Base-by-base conservation (phyloP, 2,797 vertebrate genomes). In the Megaceryle alcyon region DNA sequence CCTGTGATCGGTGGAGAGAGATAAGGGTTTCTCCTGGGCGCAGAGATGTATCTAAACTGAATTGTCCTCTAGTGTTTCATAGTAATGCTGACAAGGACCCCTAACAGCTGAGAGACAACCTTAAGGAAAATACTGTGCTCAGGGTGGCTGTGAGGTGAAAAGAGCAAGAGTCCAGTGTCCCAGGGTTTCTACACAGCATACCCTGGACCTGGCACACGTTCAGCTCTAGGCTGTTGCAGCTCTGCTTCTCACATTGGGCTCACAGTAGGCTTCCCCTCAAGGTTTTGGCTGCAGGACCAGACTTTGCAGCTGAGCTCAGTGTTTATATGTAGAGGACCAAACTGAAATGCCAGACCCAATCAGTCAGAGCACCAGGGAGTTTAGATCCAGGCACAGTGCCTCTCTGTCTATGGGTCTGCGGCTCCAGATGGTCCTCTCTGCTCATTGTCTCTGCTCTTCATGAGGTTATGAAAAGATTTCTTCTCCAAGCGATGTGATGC, bases 271-370 rank as follows among this genome's bases (percentile, higher is more conserved):
- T 89, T 89, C 33, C 49, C n/a, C 43, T 94, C 35, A 43, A 68
- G 56, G 9, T 78, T 94, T 83, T 93, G 82, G 65, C 85, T 83
- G 56, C 61, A 53, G 82, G 26, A 86, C 46, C 76, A 88, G 79
- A 76, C 46, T 93, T 90, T 79, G 82, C 65, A 76, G 85, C 79
- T 88, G 76, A 94, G 22, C 49, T 80, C 57, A 65, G 35, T 90
- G 82, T 94, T 96, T 83, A 14, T 65, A 66, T 51, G 59, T 91
- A 90, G 69, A 63, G 43, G 44, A 85, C 82, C 75, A 80, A 93
- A 92, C 82, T 71, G 72, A 83, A 95, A 85, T 0, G 64, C 71
- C 75, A 82, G 37, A 77, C 79, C 46, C 14, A 51, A 72, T 92
- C 90, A 89, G 61, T 90, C 75, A 81, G 72, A 92, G 49, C 68